Conservation (phyloP, 2,888 invertebrate genomes). For the Coenonympha glycerion region DNA sequence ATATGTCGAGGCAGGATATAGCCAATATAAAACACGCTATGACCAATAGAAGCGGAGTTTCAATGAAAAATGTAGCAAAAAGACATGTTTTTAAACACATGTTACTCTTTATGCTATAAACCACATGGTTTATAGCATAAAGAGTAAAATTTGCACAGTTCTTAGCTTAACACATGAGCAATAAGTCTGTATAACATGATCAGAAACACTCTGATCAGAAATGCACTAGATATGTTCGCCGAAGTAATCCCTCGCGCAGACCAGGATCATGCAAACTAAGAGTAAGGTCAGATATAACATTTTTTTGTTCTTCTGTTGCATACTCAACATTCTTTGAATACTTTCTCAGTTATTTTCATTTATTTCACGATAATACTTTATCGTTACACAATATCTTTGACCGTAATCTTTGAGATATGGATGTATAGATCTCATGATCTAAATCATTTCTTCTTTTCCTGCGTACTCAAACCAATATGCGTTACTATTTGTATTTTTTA, state of each 20-base stretch:
- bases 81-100: too few relatives aligned
- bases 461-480: too few relatives aligned
- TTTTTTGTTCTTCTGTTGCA: not conserved
- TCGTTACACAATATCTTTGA: not conserved
- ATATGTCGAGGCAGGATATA: too few relatives aligned
- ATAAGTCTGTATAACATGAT: constrained; percentile 87
- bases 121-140: too few relatives aligned
- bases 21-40: too few relatives aligned
- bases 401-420: not conserved
- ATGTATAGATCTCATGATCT: not conserved
- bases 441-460: not conserved
- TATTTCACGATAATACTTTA: not conserved
- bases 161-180: too few relatives aligned
- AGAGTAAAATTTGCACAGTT: too few relatives aligned
- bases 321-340: not conserved
- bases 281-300: constrained; percentile 85
- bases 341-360: not conserved
- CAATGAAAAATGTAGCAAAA: too few relatives aligned
- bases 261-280: constrained; percentile 85
- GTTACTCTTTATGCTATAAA: too few relatives aligned
- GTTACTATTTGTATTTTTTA: too few relatives aligned
- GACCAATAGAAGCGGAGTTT: too few relatives aligned
- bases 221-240: constrained; percentile 96
- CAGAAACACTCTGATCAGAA: constrained; percentile 78
- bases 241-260: constrained; percentile 88